A percentile compares a stretch with the other conserved stretches of the same genome.
Evolutionary conservation across 2,888 invertebrate species (phyloP).

Genomic region (Acronicta alni): DNA sequence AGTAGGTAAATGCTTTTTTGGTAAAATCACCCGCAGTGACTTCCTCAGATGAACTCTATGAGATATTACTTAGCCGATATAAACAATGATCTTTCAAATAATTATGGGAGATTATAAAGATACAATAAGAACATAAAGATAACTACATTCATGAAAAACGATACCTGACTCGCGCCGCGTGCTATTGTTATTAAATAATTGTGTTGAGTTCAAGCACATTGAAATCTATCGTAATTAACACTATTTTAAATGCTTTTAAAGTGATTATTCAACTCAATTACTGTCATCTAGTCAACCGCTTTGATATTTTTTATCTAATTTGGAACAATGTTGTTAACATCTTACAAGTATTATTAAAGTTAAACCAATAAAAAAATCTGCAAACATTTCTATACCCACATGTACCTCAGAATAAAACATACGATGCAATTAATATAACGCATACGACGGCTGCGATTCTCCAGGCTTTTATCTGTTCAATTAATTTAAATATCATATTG

Average conservation of each 20-base stretch:
- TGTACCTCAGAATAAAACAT: slow-evolving; percentile 42
- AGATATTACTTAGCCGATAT: neutral
- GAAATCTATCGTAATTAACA: neutral
- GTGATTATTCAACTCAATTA: slow-evolving; percentile 12
- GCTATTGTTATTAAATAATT: neutral
- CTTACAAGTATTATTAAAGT: neutral
- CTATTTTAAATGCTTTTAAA: slow-evolving; percentile 2
- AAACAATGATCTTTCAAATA: neutral
- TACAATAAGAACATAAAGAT: too few relatives aligned
- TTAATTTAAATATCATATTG: slow-evolving; percentile 64
- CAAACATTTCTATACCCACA: slow-evolving; percentile 18
- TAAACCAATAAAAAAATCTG: slow-evolving; percentile 5
- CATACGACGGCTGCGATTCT: slow-evolving; percentile 42
- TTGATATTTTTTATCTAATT: slow-evolving; percentile 2
- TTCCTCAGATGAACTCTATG: neutral
- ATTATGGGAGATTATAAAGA: neutral
- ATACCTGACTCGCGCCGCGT: neutral
- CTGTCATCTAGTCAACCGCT: slow-evolving; percentile 7
- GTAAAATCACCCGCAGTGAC: too few relatives aligned
- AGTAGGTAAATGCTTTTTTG: too few relatives aligned
- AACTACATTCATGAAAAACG: neutral
- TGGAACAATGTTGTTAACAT: neutral
- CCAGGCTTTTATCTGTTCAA: slow-evolving; percentile 59
- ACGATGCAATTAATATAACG: slow-evolving; percentile 52
- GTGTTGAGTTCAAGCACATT: slow-evolving; percentile 13